phyloP scores from a whole-genome alignment of 2,888 invertebrate genomes.

The Lymantria dispar region DNA sequence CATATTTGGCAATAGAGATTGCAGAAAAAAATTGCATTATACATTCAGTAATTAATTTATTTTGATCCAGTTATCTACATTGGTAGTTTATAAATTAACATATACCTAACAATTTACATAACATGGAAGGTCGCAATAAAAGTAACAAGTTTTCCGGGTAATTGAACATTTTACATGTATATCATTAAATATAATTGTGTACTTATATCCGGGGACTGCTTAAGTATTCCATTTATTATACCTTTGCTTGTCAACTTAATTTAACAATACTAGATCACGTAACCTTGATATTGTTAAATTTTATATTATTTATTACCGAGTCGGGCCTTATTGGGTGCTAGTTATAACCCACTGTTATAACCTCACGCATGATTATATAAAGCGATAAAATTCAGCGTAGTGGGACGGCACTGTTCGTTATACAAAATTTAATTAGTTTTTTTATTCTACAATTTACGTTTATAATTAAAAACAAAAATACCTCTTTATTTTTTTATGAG shows the following conservation, averaged over 20 bases:
- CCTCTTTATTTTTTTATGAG: neutral
- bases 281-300: conserved; percentile 37
- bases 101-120: too few species aligned
- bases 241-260: conserved; percentile 48
- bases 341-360: conserved; percentile 28
- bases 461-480: neutral
- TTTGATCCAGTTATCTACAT: too few species aligned
- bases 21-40: too few species aligned
- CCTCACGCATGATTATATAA: conserved; percentile 33
- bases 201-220: too few species aligned
- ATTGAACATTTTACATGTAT: too few species aligned
- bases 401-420: conserved; percentile 6
- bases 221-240: too few species aligned
- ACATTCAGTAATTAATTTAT: too few species aligned
- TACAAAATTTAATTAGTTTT: conserved; percentile 10
- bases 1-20: too few species aligned
- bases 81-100: too few species aligned
- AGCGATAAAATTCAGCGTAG: conserved; percentile 32
- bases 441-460: conserved; percentile 1
- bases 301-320: conserved; percentile 35
- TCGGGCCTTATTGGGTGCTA: conserved; percentile 44
- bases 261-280: conserved; percentile 62
- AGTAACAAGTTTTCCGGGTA: too few species aligned
- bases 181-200: too few species aligned
- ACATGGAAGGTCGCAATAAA: too few species aligned